Conservation (phyloP, 2,113 vertebrate genomes). For the Xyrauchen texanus region DNA sequence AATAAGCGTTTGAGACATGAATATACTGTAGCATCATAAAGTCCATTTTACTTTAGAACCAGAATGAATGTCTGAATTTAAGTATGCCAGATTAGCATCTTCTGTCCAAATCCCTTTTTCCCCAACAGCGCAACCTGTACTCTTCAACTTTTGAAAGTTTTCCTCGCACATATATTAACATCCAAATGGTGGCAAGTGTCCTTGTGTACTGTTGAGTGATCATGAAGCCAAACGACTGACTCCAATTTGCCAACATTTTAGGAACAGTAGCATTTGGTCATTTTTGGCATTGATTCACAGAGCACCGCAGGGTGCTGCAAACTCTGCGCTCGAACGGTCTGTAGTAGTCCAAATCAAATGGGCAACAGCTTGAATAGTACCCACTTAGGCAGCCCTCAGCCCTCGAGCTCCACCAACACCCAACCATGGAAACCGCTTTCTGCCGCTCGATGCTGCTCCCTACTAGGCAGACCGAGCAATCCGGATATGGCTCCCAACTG, state of each 20-base stretch:
- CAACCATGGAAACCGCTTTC: constrained; percentile 56
- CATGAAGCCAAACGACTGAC: constrained; percentile 74
- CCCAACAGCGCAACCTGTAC: constrained; percentile 29
- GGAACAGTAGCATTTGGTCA: constrained; percentile 81
- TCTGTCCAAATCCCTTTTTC: constrained; percentile 15
- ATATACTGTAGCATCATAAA: no score
- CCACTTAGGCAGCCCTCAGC: constrained; percentile 78
- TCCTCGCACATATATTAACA: constrained; percentile 50
- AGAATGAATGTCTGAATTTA: not conserved
- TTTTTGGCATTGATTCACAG: constrained; percentile 73
- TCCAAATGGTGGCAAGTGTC: constrained; percentile 54
- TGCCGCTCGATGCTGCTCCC: constrained; percentile 58
- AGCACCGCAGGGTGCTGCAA: constrained; percentile 78
- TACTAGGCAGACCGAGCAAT: constrained; percentile 31
- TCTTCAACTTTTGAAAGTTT: constrained; percentile 47
- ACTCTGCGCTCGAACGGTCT: constrained; percentile 76
- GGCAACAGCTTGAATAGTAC: constrained; percentile 84
- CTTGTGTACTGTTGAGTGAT: constrained; percentile 58
- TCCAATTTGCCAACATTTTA: constrained; percentile 77
- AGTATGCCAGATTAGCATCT: not conserved
- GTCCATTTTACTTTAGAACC: not conserved
- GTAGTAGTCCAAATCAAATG: constrained; percentile 79
- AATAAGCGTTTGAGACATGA: no score
- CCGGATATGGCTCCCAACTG: constrained; percentile 35
- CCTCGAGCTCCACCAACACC: constrained; percentile 67